Base-by-base conservation (phyloP, 2,797 vertebrate genomes). In the Dryobates pubescens region DNA sequence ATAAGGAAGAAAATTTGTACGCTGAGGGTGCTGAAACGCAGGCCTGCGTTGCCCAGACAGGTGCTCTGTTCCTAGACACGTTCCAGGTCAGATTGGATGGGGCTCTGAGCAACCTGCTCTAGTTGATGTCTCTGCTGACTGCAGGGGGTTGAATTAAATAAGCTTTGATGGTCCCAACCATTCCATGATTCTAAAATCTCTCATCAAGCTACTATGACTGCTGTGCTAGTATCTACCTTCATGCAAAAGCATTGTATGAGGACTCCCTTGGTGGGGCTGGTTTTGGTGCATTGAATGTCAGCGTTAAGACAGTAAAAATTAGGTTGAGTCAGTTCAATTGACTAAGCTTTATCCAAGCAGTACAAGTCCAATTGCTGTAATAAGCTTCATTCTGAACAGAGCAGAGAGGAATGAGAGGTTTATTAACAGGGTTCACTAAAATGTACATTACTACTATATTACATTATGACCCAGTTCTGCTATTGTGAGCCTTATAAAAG, bases 391-490 rank as follows among this genome's bases (percentile, higher is more conserved):
- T 85, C 27, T 53, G 89, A 85, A 36, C 17, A 24, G 59, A 71
- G 94, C 83, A 88, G 36, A 65, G 79, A 67, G 64, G 80, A 92
- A 30, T n/a, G 77, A 94, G 86, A 82, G 78, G 95, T 93, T 86
- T 88, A 92, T 74, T 64, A 91, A 92, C 88, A 58, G 67, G 71
- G 92, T 89, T 91, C 92, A 54, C 93, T 72, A 88, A 89, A 94
- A 82, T 79, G 72, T 70, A 24, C 80, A 38, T 94, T 93, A 51
- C 82, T 59, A 43, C 86, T 77, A 82, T 87, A 69, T 68, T 49
- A 53, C 70, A 8, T 83, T 64, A 10, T 94, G 95, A 96, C 96
- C 97, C 95, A 97, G 77, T 96, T 97, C 96, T 91, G 82, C 91
- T 85, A 74, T 92, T 92, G 91, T 92, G 58, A 84, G 90, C 88